Evolutionary conservation across 2,888 invertebrate species (phyloP), one percentile per base, ranked within the genome.

Genomic region (Mesoligia furuncula): DNA sequence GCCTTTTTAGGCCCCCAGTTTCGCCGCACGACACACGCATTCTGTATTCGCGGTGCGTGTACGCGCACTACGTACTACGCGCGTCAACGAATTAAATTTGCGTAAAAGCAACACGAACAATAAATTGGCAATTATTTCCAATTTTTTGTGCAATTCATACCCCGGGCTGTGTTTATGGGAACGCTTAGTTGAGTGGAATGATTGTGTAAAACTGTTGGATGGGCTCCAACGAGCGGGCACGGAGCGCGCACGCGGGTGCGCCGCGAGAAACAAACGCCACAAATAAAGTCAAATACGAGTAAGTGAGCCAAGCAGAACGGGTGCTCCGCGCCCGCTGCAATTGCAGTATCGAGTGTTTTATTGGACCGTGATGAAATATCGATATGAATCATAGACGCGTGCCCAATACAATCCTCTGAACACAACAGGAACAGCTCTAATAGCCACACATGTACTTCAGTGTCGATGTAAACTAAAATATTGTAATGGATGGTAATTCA

Each of bases 141-240:
- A 92, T 95, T 96, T 95, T 96, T 96, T 95, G 94, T 93, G 95
- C 95, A 94, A 95, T 95, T 95, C 94, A 96, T 96, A 96, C 94
- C 94, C 94, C 95, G 94, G 93, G 91, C 94, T 95, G 94, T 96
- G 96, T 96, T 96, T 96, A 96, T 96, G 95, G 95, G 93, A 93
- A 94, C 95, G 96, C 96, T 96, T 96, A 96, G 96, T 96, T 96
- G 96, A 96, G 95, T 96, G 96, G 96, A 96, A 96, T 96, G 96
- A 96, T 96, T 96, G 96, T 96, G 96, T 96, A 96, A 96, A 96
- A 95, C 94, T 94, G 94, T 96, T 96, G 96, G 96, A 95, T 92
- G 87, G 90, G 88, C 92, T 96, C 96, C 96, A 96, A 95, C 94
- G 91, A 90, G 93, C 91, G 92, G 91, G 91, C 90, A 91, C 81